These are phyloP conservation scores for Rhyzopertha dominica DNA, from an alignment of 1,140 invertebrate species.

Conservation along the genomic window DNA sequence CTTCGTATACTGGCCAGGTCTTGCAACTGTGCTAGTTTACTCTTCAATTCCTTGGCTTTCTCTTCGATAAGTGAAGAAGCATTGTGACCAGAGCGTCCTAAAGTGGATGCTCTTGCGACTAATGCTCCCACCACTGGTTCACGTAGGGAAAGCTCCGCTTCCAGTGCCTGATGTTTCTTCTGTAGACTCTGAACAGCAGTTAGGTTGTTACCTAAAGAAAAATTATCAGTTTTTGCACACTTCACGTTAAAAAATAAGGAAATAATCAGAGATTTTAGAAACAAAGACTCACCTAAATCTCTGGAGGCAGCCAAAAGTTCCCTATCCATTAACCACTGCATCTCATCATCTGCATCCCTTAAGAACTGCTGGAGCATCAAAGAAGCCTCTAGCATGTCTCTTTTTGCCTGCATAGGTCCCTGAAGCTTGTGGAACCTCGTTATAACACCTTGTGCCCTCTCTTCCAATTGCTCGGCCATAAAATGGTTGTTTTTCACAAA, in stretches of 20 bases:
- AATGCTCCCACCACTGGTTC: conserved; percentile 75
- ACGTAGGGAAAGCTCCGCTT: conserved; percentile 76
- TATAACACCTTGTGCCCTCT: conserved; percentile 62
- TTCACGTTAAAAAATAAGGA: no score
- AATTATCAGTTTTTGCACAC: no score
- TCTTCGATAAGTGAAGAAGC: conserved; percentile 66
- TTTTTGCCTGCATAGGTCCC: conserved; percentile 82
- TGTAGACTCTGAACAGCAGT: conserved; percentile 92
- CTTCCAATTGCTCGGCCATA: conserved; percentile 77
- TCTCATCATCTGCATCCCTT: conserved; percentile 80
- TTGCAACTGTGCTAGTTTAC: conserved; percentile 59
- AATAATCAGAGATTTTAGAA: no score
- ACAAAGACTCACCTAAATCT: conserved; percentile 61
- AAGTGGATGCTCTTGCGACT: conserved; percentile 64
- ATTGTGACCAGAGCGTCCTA: conserved; percentile 80
- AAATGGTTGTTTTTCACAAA: conserved; percentile 76
- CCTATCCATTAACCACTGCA: conserved; percentile 81
- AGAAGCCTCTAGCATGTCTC: conserved; percentile 86
- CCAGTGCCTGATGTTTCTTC: conserved; percentile 89
- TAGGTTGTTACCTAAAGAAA: conserved; percentile 60
- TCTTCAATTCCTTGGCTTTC: conserved; percentile 59
- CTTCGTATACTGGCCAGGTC: conserved; percentile 68
- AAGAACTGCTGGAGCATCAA: conserved; percentile 78
- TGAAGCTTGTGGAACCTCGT: conserved; percentile 76
- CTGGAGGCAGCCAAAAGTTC: conserved; percentile 75